Evolutionary conservation across 1,140 invertebrate genomes (phyloP).

Genomic region (Oncopodura yosiiana): DNA sequence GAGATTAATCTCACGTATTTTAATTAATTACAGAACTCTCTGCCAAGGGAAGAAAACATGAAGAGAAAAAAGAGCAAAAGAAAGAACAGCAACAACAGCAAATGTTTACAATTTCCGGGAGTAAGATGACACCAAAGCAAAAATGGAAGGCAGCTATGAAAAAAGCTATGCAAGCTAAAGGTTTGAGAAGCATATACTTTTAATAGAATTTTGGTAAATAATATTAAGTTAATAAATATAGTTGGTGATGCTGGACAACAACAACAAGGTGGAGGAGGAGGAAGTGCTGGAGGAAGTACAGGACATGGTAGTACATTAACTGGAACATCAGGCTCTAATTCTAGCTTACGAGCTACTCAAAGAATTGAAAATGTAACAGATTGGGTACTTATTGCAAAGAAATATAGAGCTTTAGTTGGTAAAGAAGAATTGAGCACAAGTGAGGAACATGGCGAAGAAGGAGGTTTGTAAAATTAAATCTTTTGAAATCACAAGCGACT

Average conservation of each 20-base stretch:
- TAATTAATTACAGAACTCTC: too few species aligned
- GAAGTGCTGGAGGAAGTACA: too few species aligned
- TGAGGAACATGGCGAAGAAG: neutral
- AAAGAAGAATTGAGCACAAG: slow-evolving; percentile 44
- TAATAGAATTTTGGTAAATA: neutral
- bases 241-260: too few species aligned
- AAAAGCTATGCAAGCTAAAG: slow-evolving; percentile 39
- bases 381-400: slow-evolving; percentile 79
- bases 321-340: slow-evolving; percentile 61
- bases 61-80: slow-evolving; percentile 16
- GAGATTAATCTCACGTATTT: neutral
- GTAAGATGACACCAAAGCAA: slow-evolving; percentile 37
- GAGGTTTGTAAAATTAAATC: too few species aligned
- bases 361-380: slow-evolving; percentile 81
- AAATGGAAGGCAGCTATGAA: slow-evolving; percentile 38
- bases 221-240: neutral
- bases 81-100: neutral
- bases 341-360: slow-evolving; percentile 59
- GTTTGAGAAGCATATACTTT: slow-evolving; percentile 31
- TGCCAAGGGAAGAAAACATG: too few species aligned
- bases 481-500: too few species aligned
- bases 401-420: slow-evolving; percentile 70
- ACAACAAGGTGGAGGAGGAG: slow-evolving; percentile 65
- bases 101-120: slow-evolving; percentile 30
- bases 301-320: too few species aligned